Conservation (phyloP, 2,113 vertebrate genomes). For the Riparia riparia region DNA sequence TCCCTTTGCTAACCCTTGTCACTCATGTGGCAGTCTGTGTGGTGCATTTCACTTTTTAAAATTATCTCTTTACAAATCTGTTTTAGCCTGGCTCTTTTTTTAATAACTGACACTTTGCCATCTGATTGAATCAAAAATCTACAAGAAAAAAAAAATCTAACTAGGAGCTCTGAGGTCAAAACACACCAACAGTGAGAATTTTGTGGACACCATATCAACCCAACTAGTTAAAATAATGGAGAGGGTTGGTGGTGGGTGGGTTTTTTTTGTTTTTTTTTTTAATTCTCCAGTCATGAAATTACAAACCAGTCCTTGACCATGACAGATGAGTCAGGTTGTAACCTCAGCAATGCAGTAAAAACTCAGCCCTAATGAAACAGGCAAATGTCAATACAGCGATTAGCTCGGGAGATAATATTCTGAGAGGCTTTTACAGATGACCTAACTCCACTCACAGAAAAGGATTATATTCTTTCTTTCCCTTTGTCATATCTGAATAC, state of each 20-base stretch:
- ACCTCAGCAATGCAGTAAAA: constrained; percentile 57
- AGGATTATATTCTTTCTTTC: constrained; percentile 7
- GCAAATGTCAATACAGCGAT: constrained; percentile 70
- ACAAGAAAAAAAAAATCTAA: no score
- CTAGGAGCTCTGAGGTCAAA: neutral
- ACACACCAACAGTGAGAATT: neutral
- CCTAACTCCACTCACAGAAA: constrained; percentile 46
- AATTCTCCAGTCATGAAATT: constrained; percentile 48
- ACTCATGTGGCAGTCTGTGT: accelerated
- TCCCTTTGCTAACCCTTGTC: neutral
- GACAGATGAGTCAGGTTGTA: constrained; percentile 58
- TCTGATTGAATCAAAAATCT: neutral
- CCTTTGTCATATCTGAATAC: neutral
- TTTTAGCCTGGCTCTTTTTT: neutral
- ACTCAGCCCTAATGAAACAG: constrained; percentile 62
- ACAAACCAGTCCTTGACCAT: constrained; percentile 39
- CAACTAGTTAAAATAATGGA: neutral
- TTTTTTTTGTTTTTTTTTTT: neutral
- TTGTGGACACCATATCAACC: neutral
- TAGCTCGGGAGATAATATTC: constrained; percentile 63
- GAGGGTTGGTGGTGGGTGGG: no score
- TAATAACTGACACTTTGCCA: neutral
- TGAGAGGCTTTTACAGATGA: constrained; percentile 64
- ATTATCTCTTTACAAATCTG: neutral
- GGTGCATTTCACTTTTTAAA: neutral